Conservation (phyloP, 2,113 vertebrate genomes). For the Lepidiolamprologus cunningtoni region DNA sequence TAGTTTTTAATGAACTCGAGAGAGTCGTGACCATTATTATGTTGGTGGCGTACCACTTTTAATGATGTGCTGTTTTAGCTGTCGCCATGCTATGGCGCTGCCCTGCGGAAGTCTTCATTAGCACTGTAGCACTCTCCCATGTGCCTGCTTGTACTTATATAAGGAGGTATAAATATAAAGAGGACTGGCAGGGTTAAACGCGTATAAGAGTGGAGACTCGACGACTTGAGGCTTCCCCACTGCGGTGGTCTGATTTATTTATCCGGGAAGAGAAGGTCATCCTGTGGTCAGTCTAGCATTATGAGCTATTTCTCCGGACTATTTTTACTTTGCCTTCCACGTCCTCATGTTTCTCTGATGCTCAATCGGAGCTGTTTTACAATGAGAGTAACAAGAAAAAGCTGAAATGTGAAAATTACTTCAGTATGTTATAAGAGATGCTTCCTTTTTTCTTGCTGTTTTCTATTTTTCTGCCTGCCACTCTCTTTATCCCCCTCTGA, state of each 20-base stretch:
- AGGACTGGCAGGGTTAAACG: conserved; percentile 3
- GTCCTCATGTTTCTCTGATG: neutral
- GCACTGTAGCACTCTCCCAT: neutral
- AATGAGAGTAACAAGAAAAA: neutral
- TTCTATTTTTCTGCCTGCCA: neutral
- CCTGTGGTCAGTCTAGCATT: neutral
- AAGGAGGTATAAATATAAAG: neutral
- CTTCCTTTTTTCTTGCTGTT: neutral
- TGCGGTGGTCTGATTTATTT: conserved; percentile 19
- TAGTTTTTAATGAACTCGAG: conserved; percentile 42
- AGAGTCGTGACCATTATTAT: conserved; percentile 5
- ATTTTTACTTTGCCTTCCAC: neutral
- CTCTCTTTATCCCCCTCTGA: neutral
- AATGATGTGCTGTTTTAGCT: conserved; percentile 40
- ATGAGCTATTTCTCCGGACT: neutral
- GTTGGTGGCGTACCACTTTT: conserved; percentile 1
- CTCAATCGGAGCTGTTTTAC: neutral
- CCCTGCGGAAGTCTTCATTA: conserved; percentile 35
- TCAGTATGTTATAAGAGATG: neutral
- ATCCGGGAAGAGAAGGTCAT: neutral
- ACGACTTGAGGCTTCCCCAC: neutral
- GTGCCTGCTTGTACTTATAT: neutral
- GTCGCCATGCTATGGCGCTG: neutral
- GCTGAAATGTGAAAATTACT: neutral
- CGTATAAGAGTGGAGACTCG: neutral